Percentiles rank a stretch among this genome's conserved stretches.
Evolutionary conservation across 2,888 invertebrate species (phyloP).

Genomic region (Alentia gelatinosa): DNA sequence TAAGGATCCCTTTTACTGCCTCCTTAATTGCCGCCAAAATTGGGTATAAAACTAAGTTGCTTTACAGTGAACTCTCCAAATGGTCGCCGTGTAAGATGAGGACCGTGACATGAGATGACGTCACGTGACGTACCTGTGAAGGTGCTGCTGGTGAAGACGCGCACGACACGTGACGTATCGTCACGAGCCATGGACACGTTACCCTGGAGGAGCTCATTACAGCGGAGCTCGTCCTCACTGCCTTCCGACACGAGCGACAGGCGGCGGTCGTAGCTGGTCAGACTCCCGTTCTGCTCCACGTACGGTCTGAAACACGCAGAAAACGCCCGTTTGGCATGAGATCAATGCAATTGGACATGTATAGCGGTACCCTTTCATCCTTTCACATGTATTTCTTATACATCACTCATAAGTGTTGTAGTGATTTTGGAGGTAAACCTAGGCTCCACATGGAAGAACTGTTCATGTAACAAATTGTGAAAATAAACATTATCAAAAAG

Average conservation of each 20-base stretch:
- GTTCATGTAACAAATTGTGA: background rate
- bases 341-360: background rate
- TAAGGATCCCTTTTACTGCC: too few species aligned
- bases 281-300: background rate
- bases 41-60: too few species aligned
- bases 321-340: background rate
- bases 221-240: conserved; percentile 33
- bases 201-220: conserved; percentile 18
- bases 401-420: background rate
- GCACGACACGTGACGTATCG: background rate
- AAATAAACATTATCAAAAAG: background rate
- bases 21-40: too few species aligned
- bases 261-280: background rate
- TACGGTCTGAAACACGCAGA: background rate
- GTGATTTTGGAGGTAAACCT: background rate
- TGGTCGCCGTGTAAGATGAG: background rate
- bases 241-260: conserved; percentile 25
- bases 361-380: background rate
- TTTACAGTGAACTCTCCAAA: background rate
- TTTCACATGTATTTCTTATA: background rate
- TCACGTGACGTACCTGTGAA: conserved; percentile 19
- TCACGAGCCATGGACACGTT: conserved; percentile 6
- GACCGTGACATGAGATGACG: background rate
- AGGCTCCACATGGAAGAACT: background rate
- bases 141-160: conserved; percentile 37